Base-by-base conservation (phyloP, 2,888 invertebrate species). In the Caenorhabditis afra region DNA sequence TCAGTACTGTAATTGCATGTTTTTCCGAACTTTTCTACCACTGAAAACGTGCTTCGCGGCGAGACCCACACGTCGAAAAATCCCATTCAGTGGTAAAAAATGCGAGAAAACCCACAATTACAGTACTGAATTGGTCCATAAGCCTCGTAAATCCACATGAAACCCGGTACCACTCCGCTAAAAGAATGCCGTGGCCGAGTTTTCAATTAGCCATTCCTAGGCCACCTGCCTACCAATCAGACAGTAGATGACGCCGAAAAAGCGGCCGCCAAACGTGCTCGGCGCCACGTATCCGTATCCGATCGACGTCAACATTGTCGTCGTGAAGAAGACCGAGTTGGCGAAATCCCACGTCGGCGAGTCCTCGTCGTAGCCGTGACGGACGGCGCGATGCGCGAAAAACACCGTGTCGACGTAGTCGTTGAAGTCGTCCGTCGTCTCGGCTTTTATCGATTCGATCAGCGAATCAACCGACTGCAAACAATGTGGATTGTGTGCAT, bases 201-300 rank as follows among this genome's bases (percentile, higher is more conserved):
- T n/a, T n/a, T 16, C n/a, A 47, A 47, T 47, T 47, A n/a, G n/a
- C n/a, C n/a, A n/a, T n/a, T n/a, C n/a, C n/a, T n/a, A n/a, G n/a
- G n/a, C 29, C 29, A 29, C 7, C 29, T 29, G 11, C 41, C 41
- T 14, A 86, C 88, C 92, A 62, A 95, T 92, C 76, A 94, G 91
- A 0, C 95, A 95, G 92, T 95, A 96, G 67, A 94, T 91, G 91
- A 96, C 95, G 91, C 95, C 95, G 92, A 96, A 95, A 61, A 95
- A 91, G 91, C 96, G 95, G 23, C 96, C 96, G 2, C 85, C 82
- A 65, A 87, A 86, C 0, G 89, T 89, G 29, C 81, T 83, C 16
- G 89, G 89, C 22, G 86, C 89, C 16, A 89, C 88, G 49, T 85
- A 89, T 2, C 89, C 89, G 50, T 87, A 89, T 3, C 89, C 86